Percentiles rank a stretch among this genome's conserved stretches.
Conservation (phyloP, 92 coral and sea anemone species). For the Paramuricea clavata region DNA sequence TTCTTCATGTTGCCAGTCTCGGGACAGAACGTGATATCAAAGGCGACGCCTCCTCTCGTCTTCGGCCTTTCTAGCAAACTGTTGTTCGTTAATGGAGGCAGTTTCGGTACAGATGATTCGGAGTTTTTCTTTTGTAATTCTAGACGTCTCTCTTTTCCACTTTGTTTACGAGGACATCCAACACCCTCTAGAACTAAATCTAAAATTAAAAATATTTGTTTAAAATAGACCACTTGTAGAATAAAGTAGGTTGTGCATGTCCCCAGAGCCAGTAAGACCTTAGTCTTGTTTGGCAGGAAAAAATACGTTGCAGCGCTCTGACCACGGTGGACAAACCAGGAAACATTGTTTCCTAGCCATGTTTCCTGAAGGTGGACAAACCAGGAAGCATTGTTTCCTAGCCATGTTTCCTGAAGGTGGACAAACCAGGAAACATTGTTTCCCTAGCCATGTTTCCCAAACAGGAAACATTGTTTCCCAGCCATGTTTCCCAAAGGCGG, state of each 20-base stretch:
- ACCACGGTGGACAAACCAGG: neutral
- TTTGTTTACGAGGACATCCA: conserved; percentile 73
- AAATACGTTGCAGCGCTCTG: too few species aligned
- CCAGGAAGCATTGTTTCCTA: too few species aligned
- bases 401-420: too few species aligned
- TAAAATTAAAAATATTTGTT: conserved; percentile 18
- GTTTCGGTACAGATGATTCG: conserved; percentile 71
- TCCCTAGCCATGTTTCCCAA: too few species aligned
- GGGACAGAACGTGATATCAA: conserved; percentile 85
- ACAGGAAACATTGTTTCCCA: too few species aligned
- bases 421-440: too few species aligned
- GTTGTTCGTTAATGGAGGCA: conserved; percentile 74
- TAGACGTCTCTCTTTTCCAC: conserved; percentile 79
- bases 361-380: neutral
- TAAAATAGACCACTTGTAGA: neutral
- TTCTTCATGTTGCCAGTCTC: conserved; percentile 94
- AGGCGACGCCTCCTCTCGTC: conserved; percentile 90
- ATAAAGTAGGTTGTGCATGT: too few species aligned
- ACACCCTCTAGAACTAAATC: conserved; percentile 84
- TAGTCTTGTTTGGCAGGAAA: too few species aligned
- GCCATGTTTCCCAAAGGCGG: too few species aligned
- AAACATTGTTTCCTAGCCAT: neutral
- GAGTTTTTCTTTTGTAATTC: conserved; percentile 77
- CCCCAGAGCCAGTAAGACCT: too few species aligned
- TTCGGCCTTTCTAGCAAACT: conserved; percentile 84